Evolutionary conservation across 2,888 invertebrate genomes (phyloP).

Genomic region (Dermolepida albohirtum): DNA sequence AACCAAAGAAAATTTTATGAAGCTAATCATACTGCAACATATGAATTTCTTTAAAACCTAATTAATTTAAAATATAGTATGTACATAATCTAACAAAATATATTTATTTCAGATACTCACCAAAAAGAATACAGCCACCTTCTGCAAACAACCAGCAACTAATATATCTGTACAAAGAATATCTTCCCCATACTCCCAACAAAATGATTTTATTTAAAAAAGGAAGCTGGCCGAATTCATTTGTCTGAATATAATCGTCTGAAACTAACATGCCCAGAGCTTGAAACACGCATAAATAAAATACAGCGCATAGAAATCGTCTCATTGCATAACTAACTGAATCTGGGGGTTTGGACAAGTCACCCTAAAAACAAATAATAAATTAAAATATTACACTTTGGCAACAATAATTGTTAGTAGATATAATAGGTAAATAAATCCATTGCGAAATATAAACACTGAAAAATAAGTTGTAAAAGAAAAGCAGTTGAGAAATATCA

Average conservation of each 20-base stretch:
- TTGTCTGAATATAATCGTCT: slow-evolving; percentile 78
- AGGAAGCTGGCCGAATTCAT: slow-evolving; percentile 69
- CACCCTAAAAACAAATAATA: slow-evolving; percentile 9
- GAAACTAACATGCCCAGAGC: slow-evolving; percentile 77
- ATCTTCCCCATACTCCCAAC: slow-evolving; percentile 87
- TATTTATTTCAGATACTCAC: slow-evolving; percentile 58
- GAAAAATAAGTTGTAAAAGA: too few species aligned
- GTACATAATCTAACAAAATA: too few species aligned
- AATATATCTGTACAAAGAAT: slow-evolving; percentile 90
- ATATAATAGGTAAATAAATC: too few species aligned
- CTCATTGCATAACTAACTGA: slow-evolving; percentile 70
- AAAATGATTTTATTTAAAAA: slow-evolving; percentile 74
- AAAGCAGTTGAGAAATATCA: too few species aligned
- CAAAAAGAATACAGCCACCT: slow-evolving; percentile 76
- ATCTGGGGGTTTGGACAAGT: slow-evolving; percentile 53
- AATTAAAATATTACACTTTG: not conserved
- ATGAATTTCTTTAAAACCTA: too few species aligned
- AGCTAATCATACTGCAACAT: too few species aligned
- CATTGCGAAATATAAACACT: too few species aligned
- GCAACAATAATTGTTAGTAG: too few species aligned
- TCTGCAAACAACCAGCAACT: slow-evolving; percentile 93
- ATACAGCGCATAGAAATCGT: slow-evolving; percentile 75
- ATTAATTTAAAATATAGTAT: too few species aligned
- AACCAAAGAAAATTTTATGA: too few species aligned
- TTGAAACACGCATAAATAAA: slow-evolving; percentile 82